These are phyloP conservation scores for Oreochromis grahami DNA, from an alignment of 2,797 vertebrate genomes.

Conservation along the genomic window DNA sequence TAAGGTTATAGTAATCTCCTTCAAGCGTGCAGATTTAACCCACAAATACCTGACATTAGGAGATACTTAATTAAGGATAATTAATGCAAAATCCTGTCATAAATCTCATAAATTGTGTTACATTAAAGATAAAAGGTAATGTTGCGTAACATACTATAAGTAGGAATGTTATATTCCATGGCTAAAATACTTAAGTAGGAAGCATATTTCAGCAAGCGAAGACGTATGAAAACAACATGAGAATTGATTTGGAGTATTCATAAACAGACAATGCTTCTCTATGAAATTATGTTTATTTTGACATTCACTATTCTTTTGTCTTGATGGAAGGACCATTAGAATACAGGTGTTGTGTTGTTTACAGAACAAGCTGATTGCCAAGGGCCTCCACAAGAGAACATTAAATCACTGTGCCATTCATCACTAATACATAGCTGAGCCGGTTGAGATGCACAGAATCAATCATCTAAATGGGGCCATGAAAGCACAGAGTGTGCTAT, in stretches of 20 bases:
- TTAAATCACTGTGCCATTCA: slow-evolving; percentile 48
- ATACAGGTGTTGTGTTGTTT: slow-evolving; percentile 45
- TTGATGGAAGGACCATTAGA: neutral
- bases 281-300: neutral
- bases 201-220: neutral
- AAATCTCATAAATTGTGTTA: neutral
- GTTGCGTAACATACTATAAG: neutral
- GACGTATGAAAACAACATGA: neutral
- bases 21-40: neutral
- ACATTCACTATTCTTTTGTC: neutral
- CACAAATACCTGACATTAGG: neutral
- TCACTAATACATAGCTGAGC: slow-evolving; percentile 55
- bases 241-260: neutral
- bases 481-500: slow-evolving; percentile 33
- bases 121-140: neutral
- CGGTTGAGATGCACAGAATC: slow-evolving; percentile 50
- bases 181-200: neutral
- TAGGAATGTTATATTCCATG: neutral
- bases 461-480: slow-evolving; percentile 59
- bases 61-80: neutral
- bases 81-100: neutral
- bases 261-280: neutral
- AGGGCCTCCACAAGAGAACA: slow-evolving; percentile 27
- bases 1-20: slow-evolving; percentile 5
- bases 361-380: slow-evolving; percentile 40